Evolutionary conservation across 2,113 vertebrate species (phyloP).

Genomic region (Equus quagga): DNA sequence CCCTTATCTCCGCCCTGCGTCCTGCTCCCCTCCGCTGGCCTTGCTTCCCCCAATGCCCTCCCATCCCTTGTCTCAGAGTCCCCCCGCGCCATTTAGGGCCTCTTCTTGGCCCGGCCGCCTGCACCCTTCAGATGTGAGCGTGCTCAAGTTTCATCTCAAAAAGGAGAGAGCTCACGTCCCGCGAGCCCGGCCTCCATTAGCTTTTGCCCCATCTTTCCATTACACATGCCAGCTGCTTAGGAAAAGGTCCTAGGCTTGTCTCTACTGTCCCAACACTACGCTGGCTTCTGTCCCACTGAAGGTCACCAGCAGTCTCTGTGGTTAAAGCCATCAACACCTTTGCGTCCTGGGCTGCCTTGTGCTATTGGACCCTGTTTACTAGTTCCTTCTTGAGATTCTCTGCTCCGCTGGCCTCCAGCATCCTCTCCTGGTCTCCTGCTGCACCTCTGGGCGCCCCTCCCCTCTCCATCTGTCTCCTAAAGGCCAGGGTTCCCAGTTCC

Average conservation of each 20-base stretch:
- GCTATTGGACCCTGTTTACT: neutral
- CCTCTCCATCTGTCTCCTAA: neutral
- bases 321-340: neutral
- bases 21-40: neutral
- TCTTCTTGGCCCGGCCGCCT: neutral
- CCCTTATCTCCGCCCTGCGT: neutral
- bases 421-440: neutral
- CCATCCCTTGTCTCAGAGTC: rapidly evolving
- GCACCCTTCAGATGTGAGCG: neutral
- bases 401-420: neutral
- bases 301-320: neutral
- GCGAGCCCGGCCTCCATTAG: rapidly evolving
- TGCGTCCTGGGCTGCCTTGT: neutral
- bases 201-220: neutral
- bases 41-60: neutral
- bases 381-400: neutral
- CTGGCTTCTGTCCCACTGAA: neutral
- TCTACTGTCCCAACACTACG: neutral
- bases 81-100: neutral
- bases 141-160: neutral
- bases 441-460: neutral
- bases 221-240: neutral
- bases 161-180: neutral
- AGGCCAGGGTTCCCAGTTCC: neutral
- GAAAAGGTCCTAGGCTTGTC: neutral